Percentiles rank a stretch among this genome's conserved stretches.
Conservation (phyloP, 2,888 invertebrate species). For the Tethea ocularis region DNA sequence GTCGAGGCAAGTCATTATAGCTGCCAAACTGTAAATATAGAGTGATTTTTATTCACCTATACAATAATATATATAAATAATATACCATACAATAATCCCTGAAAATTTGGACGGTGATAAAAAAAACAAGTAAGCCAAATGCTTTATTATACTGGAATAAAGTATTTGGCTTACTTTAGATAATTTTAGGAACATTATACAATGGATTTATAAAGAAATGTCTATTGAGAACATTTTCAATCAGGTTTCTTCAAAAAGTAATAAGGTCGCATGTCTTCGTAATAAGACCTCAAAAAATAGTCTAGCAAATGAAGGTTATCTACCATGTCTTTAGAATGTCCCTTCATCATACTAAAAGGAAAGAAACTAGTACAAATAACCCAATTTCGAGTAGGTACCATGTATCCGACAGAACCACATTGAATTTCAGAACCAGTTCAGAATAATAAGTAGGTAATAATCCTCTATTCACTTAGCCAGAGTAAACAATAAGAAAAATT, state of each 20-base stretch:
- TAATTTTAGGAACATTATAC: too few species aligned
- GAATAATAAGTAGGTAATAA: slow-evolving; percentile 56
- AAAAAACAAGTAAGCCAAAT: too few species aligned
- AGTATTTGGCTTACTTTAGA: too few species aligned
- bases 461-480: slow-evolving; percentile 45
- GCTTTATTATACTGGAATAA: too few species aligned
- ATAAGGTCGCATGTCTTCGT: background rate
- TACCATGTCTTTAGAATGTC: background rate
- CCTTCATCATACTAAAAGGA: slow-evolving; percentile 5
- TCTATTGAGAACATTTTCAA: background rate
- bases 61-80: too few species aligned
- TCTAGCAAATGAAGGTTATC: background rate
- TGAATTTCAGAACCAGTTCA: slow-evolving; percentile 19
- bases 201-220: background rate
- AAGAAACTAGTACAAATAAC: slow-evolving; percentile 29
- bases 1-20: background rate
- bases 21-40: background rate
- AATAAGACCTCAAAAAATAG: background rate
- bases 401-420: slow-evolving; percentile 19
- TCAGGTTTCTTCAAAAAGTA: background rate
- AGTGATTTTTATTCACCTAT: too few species aligned
- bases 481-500: slow-evolving; percentile 46
- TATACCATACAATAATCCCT: too few species aligned
- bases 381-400: slow-evolving; percentile 32
- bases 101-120: too few species aligned